phyloP scores from a whole-genome alignment of 2,888 invertebrate species.

The Caenorhabditis doughertyi region DNA sequence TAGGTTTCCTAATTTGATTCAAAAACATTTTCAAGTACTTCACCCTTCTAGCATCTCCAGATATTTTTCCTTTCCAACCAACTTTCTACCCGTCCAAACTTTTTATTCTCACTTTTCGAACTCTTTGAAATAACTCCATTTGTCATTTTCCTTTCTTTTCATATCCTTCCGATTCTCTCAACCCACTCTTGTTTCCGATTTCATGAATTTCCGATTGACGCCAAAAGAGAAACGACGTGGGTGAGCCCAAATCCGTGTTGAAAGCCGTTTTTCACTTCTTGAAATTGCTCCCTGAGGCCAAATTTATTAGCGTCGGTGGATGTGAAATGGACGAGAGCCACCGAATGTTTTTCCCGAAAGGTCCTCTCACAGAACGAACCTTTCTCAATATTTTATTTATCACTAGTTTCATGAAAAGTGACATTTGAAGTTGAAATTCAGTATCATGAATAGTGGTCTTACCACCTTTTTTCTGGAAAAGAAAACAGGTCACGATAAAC shows the following conservation, averaged over 20 bases:
- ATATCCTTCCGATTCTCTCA: background rate
- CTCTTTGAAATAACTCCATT: slow-evolving; percentile 17
- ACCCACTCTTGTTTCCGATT: slow-evolving; percentile 30
- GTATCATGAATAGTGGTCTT: slow-evolving; percentile 2
- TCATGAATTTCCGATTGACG: slow-evolving; percentile 59
- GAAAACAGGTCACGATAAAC: slow-evolving; percentile 12
- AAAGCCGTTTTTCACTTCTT: slow-evolving; percentile 49
- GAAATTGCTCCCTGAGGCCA: slow-evolving; percentile 55
- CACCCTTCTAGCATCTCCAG: background rate
- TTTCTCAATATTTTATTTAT: slow-evolving; percentile 44
- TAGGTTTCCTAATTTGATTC: background rate
- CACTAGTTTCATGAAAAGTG: slow-evolving; percentile 17
- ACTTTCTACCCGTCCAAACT: slow-evolving; percentile 1
- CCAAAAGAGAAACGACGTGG: background rate
- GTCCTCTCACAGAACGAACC: slow-evolving; percentile 28
- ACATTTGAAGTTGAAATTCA: background rate
- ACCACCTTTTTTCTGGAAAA: background rate
- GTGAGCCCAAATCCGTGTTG: slow-evolving; percentile 43
- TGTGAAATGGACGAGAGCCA: background rate
- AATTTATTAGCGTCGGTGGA: slow-evolving; percentile 38
- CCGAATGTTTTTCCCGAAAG: slow-evolving; percentile 20
- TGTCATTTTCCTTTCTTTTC: slow-evolving; percentile 17
- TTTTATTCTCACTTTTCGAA: slow-evolving; percentile 17
- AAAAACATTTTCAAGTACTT: background rate
- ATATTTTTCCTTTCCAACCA: background rate